Conservation (phyloP, 2,113 vertebrate genomes). For the Gadus macrocephalus region DNA sequence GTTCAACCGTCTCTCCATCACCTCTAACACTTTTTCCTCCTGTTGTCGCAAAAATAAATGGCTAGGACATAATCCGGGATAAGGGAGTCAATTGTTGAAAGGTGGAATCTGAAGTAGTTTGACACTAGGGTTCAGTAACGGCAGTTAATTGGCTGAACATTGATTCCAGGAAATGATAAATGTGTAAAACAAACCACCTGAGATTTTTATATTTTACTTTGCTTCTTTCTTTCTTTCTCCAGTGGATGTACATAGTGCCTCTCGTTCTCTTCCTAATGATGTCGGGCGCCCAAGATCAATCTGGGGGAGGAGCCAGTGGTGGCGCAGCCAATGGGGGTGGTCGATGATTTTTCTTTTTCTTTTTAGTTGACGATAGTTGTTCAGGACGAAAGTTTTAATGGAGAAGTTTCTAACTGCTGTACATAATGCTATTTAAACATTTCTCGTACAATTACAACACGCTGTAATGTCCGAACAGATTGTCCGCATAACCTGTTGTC, state of each 20-base stretch:
- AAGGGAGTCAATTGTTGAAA: conserved; percentile 1
- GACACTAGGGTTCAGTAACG: conserved; percentile 13
- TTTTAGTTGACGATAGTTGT: conserved; percentile 16
- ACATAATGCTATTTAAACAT: conserved; percentile 53
- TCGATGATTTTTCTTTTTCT: conserved; percentile 54
- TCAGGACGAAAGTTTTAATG: not conserved
- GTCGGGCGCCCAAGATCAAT: conserved; percentile 88
- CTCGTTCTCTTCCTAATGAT: conserved; percentile 94
- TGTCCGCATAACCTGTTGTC: conserved; percentile 9
- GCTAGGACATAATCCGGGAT: conserved; percentile 32
- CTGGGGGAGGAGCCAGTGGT: conserved; percentile 78
- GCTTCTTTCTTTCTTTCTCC: conserved; percentile 12
- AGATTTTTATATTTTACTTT: not conserved
- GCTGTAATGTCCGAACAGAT: not conserved
- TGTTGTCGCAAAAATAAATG: conserved; percentile 20
- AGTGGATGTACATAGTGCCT: conserved; percentile 97
- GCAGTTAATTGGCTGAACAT: conserved; percentile 4
- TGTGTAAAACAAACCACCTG: not conserved
- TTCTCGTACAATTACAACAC: conserved; percentile 1
- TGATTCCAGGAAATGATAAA: not conserved
- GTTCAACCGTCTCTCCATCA: not conserved
- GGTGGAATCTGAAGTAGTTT: conserved; percentile 21
- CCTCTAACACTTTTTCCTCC: conserved; percentile 1
- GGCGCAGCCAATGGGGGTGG: conserved; percentile 74
- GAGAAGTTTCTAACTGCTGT: conserved; percentile 43